A percentile compares a stretch with the other conserved stretches of the same genome.
phyloP scores from a whole-genome alignment of 1,140 invertebrate genomes.

The Acromyrmex charruanus region DNA sequence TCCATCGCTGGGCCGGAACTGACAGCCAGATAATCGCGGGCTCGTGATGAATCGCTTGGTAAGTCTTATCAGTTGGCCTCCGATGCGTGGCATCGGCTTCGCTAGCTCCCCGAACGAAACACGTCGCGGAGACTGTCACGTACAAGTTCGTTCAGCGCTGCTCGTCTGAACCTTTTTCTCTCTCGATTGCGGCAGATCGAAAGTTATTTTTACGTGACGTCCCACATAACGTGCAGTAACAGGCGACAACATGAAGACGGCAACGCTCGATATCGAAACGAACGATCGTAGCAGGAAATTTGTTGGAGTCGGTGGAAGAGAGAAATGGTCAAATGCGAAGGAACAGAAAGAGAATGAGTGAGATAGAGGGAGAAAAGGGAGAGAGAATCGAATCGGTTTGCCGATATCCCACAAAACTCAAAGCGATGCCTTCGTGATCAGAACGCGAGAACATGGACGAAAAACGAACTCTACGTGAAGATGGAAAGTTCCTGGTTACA shows the following conservation, averaged over 20 bases:
- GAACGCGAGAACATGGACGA: slow-evolving; percentile 31
- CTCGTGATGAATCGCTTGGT: slow-evolving; percentile 70
- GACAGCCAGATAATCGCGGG: slow-evolving; percentile 72
- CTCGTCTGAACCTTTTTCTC: slow-evolving; percentile 20
- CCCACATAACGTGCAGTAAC: slow-evolving; percentile 36
- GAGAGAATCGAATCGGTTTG: not conserved
- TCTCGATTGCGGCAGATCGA: slow-evolving; percentile 74
- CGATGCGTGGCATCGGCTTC: slow-evolving; percentile 32
- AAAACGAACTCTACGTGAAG: slow-evolving; percentile 29
- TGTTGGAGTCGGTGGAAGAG: slow-evolving; percentile 24
- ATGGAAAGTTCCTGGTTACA: slow-evolving; percentile 17
- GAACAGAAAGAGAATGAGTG: not conserved
- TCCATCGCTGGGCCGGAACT: slow-evolving; percentile 69
- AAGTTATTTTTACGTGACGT: slow-evolving; percentile 77
- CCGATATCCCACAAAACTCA: slow-evolving; percentile 37
- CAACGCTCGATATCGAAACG: slow-evolving; percentile 47
- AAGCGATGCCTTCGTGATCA: slow-evolving; percentile 36
- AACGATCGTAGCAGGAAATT: slow-evolving; percentile 65
- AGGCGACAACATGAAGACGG: slow-evolving; percentile 67
- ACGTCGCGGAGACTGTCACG: slow-evolving; percentile 68
- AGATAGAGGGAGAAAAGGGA: not conserved
- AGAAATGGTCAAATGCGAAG: not conserved
- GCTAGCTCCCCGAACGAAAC: slow-evolving; percentile 48
- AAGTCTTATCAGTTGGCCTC: slow-evolving; percentile 61
- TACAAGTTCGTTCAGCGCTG: slow-evolving; percentile 29